Conservation (phyloP, 2,888 invertebrate species). For the Parnassius mnemosyne region DNA sequence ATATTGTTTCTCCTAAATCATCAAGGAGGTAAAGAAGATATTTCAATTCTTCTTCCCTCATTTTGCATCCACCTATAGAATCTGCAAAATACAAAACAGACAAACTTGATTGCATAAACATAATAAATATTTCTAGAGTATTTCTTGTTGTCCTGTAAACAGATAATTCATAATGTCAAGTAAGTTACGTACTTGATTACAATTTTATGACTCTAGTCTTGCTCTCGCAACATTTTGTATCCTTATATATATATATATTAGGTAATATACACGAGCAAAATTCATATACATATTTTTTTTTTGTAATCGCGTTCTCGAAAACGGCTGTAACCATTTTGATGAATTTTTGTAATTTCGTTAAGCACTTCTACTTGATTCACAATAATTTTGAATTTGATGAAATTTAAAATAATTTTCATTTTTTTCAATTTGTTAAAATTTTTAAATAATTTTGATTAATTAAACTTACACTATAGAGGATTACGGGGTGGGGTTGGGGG, state of each 20-base stretch:
- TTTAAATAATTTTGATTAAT: too few relatives aligned
- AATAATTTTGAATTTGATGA: too few relatives aligned
- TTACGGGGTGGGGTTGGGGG: too few relatives aligned
- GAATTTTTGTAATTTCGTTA: too few relatives aligned
- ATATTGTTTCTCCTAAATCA: slow-evolving; percentile 54
- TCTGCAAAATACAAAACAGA: slow-evolving; percentile 19
- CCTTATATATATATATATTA: not conserved
- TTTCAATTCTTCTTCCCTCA: slow-evolving; percentile 71
- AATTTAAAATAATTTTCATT: too few relatives aligned
- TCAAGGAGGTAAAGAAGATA: slow-evolving; percentile 67
- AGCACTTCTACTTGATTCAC: too few relatives aligned
- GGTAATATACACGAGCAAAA: not conserved
- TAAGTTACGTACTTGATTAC: slow-evolving; percentile 46
- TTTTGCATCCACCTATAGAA: slow-evolving; percentile 34
- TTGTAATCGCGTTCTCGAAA: too few relatives aligned
- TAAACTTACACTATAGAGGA: too few relatives aligned
- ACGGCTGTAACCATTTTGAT: too few relatives aligned
- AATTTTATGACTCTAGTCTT: slow-evolving; percentile 22
- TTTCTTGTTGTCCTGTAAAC: slow-evolving; percentile 36
- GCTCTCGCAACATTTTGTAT: not conserved
- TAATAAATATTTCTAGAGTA: slow-evolving; percentile 7
- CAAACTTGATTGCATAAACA: not conserved
- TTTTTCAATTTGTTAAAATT: too few relatives aligned
- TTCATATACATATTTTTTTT: too few relatives aligned
- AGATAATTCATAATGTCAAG: slow-evolving; percentile 45